phyloP scores from a whole-genome alignment of 2,113 vertebrate species.

The Scartelaos histophorus region DNA sequence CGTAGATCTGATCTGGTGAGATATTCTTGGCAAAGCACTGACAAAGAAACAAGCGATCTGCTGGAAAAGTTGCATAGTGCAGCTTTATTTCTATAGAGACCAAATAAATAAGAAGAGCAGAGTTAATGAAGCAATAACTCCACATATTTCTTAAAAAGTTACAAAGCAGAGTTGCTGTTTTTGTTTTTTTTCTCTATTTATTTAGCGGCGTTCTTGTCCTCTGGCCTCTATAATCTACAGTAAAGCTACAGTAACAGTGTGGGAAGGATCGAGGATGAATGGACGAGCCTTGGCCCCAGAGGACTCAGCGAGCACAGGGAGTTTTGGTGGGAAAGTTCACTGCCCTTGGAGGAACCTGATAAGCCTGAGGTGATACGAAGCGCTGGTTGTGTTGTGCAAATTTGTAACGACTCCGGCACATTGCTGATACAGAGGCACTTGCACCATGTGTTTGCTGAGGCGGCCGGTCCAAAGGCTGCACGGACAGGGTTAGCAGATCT shows the following conservation, averaged over 20 bases:
- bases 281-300: constrained; percentile 37
- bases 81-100: no score
- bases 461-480: constrained; percentile 53
- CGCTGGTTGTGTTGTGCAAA: constrained; percentile 62
- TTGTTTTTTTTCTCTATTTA: no score
- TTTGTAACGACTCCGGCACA: constrained; percentile 50
- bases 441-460: constrained; percentile 43
- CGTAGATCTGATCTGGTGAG: background rate
- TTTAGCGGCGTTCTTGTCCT: no score
- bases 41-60: no score
- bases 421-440: constrained; percentile 45
- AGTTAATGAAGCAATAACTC: no score
- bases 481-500: constrained; percentile 37
- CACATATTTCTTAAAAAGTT: no score
- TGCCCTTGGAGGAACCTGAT: constrained; percentile 68
- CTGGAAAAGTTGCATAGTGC: no score
- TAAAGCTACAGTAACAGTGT: constrained; percentile 34
- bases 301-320: constrained; percentile 29
- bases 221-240: background rate
- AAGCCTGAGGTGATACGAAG: constrained; percentile 59
- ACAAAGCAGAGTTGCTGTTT: background rate
- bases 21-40: background rate
- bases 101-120: no score
- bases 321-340: constrained; percentile 69
- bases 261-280: constrained; percentile 51